Conservation (phyloP, 2,888 invertebrate genomes). For the Atrina japonica region DNA sequence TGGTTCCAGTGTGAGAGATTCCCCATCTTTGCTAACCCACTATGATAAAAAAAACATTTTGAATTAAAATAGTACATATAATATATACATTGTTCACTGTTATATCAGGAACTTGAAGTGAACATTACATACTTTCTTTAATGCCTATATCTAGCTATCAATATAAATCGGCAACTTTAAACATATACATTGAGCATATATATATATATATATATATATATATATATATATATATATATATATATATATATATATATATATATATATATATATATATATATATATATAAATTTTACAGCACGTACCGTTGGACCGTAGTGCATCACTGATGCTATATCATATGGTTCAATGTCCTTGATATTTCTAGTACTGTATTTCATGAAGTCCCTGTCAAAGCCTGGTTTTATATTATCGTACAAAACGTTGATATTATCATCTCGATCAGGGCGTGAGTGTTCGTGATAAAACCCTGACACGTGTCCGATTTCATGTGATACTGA, state of each 20-base stretch:
- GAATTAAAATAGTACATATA: not conserved
- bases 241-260: too few relatives aligned
- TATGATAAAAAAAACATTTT: slow-evolving; percentile 37
- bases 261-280: too few relatives aligned
- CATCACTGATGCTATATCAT: slow-evolving; percentile 74
- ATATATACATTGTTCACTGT: not conserved
- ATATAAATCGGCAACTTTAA: too few relatives aligned
- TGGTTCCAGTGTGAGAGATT: slow-evolving; percentile 58
- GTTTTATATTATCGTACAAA: slow-evolving; percentile 56
- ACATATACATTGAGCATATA: too few relatives aligned
- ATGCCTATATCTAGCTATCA: not conserved
- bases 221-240: too few relatives aligned
- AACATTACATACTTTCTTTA: not conserved
- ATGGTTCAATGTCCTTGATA: slow-evolving; percentile 58
- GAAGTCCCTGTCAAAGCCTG: slow-evolving; percentile 65
- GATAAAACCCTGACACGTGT: slow-evolving; percentile 71
- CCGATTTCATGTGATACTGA: slow-evolving; percentile 70
- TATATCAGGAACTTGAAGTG: not conserved
- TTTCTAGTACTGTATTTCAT: slow-evolving; percentile 4
- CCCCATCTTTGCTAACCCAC: slow-evolving; percentile 48
- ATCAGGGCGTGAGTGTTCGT: slow-evolving; percentile 73
- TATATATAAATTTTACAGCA: too few relatives aligned
- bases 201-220: too few relatives aligned
- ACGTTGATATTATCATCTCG: slow-evolving; percentile 64
- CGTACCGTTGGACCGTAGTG: slow-evolving; percentile 72